Conservation (phyloP, 2,113 vertebrate genomes). For the Xiphias gladius region DNA sequence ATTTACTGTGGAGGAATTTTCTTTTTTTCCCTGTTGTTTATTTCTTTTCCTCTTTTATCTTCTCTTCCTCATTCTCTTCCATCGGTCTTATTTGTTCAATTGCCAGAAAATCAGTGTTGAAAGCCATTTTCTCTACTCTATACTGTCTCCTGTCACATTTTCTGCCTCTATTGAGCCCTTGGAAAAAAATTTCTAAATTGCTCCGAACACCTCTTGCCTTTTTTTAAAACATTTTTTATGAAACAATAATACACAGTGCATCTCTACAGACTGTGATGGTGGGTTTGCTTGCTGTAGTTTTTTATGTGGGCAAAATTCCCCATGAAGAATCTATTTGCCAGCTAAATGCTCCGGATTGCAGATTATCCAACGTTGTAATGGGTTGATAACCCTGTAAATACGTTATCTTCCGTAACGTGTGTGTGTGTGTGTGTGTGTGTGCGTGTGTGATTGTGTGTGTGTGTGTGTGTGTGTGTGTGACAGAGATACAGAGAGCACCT, state of each 20-base stretch:
- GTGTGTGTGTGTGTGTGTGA: background rate
- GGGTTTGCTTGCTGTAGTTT: slow-evolving; percentile 53
- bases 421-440: background rate
- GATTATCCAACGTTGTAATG: slow-evolving; percentile 69
- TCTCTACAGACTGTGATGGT: slow-evolving; percentile 11
- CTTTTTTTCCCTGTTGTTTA: background rate
- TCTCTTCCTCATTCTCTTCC: background rate
- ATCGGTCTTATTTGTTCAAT: slow-evolving; percentile 53
- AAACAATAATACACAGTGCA: slow-evolving; percentile 12
- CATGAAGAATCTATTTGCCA: slow-evolving; percentile 54
- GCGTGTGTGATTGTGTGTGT: slow-evolving; percentile 3
- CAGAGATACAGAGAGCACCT: slow-evolving; percentile 7
- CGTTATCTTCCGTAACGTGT: slow-evolving; percentile 17
- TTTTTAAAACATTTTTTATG: background rate
- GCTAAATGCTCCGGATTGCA: slow-evolving; percentile 58
- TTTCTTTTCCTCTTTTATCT: slow-evolving; percentile 11
- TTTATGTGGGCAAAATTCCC: slow-evolving; percentile 59
- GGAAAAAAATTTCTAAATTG: slow-evolving; percentile 29
- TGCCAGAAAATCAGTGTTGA: slow-evolving; percentile 30
- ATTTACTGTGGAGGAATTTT: slow-evolving; percentile 5
- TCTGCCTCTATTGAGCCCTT: slow-evolving; percentile 9
- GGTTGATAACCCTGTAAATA: slow-evolving; percentile 66
- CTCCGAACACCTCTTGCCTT: slow-evolving; percentile 24
- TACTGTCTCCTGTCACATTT: background rate
- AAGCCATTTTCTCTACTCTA: background rate